These are phyloP conservation scores for Boloria selene DNA, from an alignment of 2,888 invertebrate species.

Conservation along the genomic window DNA sequence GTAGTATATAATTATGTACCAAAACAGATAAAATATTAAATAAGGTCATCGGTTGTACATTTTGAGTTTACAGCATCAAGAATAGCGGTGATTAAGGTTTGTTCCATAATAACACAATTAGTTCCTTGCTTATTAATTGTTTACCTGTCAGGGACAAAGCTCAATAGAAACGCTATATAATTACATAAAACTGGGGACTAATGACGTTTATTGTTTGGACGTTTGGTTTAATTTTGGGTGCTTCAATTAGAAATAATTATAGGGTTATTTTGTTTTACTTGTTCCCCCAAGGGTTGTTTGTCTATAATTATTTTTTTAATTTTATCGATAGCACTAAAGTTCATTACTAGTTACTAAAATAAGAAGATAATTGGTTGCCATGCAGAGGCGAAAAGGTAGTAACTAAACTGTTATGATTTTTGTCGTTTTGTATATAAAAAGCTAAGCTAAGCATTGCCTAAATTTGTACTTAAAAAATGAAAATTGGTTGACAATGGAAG, in stretches of 20 bases:
- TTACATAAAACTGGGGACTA: constrained; percentile 10
- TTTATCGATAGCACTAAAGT: too few species aligned
- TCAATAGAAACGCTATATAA: background rate
- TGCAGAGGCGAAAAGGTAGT: too few species aligned
- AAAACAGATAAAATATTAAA: too few species aligned
- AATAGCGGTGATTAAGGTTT: background rate
- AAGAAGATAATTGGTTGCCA: too few species aligned
- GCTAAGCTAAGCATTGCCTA: too few species aligned
- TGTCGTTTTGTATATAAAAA: too few species aligned
- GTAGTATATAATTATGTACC: too few species aligned
- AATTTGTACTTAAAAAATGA: too few species aligned
- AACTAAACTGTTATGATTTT: too few species aligned
- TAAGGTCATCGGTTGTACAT: background rate
- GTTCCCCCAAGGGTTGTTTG: background rate
- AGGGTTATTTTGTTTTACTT: constrained; percentile 1
- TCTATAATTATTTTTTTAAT: too few species aligned
- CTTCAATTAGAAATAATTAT: constrained; percentile 13
- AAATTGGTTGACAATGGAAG: too few species aligned
- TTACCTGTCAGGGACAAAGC: constrained; percentile 17
- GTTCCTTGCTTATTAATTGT: constrained; percentile 17
- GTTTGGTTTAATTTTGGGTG: constrained; percentile 13
- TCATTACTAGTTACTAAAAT: too few species aligned
- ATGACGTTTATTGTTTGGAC: constrained; percentile 18
- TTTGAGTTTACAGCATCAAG: background rate
- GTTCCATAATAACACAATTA: constrained; percentile 2